Evolutionary conservation across 2,113 vertebrate genomes (phyloP).

Genomic region (Cephalopterus ornatus): DNA sequence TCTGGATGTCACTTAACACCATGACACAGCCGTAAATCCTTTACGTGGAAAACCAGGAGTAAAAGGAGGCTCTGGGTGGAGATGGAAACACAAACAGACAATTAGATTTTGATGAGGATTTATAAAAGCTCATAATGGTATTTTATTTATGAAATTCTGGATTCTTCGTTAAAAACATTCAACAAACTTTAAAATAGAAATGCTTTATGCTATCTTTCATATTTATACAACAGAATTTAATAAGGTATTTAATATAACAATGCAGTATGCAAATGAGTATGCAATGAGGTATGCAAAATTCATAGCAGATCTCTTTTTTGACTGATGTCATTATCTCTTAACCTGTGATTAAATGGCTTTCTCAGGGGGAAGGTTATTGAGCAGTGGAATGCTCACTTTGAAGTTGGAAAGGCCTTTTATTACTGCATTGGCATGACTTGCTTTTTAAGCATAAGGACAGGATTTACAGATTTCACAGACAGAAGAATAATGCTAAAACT

Average conservation of each 20-base stretch:
- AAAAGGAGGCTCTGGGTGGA: background rate
- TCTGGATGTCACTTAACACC: background rate
- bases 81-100: background rate
- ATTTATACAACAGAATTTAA: background rate
- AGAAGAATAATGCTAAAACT: background rate
- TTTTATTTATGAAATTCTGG: background rate
- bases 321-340: slow-evolving; percentile 16
- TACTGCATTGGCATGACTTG: background rate
- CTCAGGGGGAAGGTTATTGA: slow-evolving; percentile 16
- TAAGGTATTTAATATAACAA: background rate
- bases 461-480: slow-evolving; percentile 17
- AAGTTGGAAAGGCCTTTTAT: slow-evolving; percentile 39
- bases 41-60: background rate
- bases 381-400: slow-evolving; percentile 13
- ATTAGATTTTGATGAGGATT: background rate
- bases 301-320: background rate
- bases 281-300: background rate
- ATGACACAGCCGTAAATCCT: background rate
- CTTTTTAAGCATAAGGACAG: slow-evolving; percentile 32
- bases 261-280: too few relatives aligned
- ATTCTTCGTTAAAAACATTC: background rate
- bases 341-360: slow-evolving; percentile 16
- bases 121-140: background rate
- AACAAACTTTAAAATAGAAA: background rate
- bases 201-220: background rate